phyloP scores from a whole-genome alignment of 2,113 vertebrate species.

The Platycercus adscitus region DNA sequence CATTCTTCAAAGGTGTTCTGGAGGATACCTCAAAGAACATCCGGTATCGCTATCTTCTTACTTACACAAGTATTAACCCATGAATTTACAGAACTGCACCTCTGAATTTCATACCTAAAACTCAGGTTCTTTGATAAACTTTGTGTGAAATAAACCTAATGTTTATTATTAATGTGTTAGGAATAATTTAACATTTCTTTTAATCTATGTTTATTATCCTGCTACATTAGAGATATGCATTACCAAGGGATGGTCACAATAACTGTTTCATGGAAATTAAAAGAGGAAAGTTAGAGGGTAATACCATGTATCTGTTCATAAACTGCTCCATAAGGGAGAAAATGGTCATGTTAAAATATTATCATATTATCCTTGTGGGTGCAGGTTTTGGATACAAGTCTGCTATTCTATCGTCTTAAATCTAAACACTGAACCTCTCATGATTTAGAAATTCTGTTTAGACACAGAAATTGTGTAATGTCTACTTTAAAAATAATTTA shows the following conservation, averaged over 20 bases:
- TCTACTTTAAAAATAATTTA: constrained; percentile 4
- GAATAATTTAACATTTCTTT: not conserved
- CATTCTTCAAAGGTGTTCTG: not conserved
- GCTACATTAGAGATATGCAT: not conserved
- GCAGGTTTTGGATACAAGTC: not conserved
- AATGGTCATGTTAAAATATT: not conserved
- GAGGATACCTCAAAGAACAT: not conserved
- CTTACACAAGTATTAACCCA: not conserved
- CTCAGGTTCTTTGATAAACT: not conserved
- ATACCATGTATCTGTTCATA: not conserved
- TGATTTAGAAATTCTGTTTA: constrained; percentile 14
- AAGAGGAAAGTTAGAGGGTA: not conserved
- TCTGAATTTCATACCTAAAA: not conserved
- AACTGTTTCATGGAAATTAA: not conserved
- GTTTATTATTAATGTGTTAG: not conserved
- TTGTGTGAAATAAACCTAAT: not conserved
- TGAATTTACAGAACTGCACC: not conserved
- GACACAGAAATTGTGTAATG: not conserved
- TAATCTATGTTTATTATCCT: not conserved
- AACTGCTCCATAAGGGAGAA: not conserved
- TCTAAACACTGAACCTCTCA: not conserved
- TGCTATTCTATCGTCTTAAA: not conserved
- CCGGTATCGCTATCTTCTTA: not conserved
- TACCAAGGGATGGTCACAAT: not conserved
- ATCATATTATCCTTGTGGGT: not conserved